Evolutionary conservation across 2,888 invertebrate genomes (phyloP), one percentile per base, ranked within the genome.

Genomic region (Ditylenchus weischeri): DNA sequence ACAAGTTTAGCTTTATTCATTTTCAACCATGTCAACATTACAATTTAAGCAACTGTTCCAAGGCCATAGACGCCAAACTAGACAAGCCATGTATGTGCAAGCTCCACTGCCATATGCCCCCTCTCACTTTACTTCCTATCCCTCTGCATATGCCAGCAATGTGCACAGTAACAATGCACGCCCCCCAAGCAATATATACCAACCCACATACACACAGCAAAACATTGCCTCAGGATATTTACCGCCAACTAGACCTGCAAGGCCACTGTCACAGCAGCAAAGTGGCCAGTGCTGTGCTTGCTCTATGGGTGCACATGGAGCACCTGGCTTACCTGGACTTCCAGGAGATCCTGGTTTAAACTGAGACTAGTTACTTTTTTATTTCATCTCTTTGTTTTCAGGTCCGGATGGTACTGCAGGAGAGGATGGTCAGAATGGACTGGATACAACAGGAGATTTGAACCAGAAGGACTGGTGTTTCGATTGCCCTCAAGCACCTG

Each of bases 391-490:
- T 54, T 54, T 54, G 15, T 2, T 54, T 54, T 18, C 4, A 43
- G 43, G 43, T 19, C 57, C 62, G 21, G 68, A 70, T 38, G 69
- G 69, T 21, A 48, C 63, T n/a, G 48, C 66, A 29, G 69, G 69
- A 0, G 62, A 57, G 19, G 50, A 47, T 29, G 70, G 70, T n/a
- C 38, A 35, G n/a, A 61, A 48, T 48, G 70, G 70, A n/a, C 36
- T 23, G 19, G 70, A 70, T 59, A 64, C 62, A 29, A 64, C 70
- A 5, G 70, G 70, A 18, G 51, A 51, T 6, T 48, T 59, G 10
- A 57, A 48, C 19, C 62, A 70, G 35, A 59, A 65, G 35, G 62
- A 64, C 59, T 70, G 70, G 69, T 70, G 70, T 23, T 70, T 70
- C n/a, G 70, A 70, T 19, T 71, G 70, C 23, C 64, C 59, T 18